A percentile compares a stretch with the other conserved stretches of the same genome.
Conservation (phyloP, 1,140 invertebrate genomes). For the Uloborus diversus region DNA sequence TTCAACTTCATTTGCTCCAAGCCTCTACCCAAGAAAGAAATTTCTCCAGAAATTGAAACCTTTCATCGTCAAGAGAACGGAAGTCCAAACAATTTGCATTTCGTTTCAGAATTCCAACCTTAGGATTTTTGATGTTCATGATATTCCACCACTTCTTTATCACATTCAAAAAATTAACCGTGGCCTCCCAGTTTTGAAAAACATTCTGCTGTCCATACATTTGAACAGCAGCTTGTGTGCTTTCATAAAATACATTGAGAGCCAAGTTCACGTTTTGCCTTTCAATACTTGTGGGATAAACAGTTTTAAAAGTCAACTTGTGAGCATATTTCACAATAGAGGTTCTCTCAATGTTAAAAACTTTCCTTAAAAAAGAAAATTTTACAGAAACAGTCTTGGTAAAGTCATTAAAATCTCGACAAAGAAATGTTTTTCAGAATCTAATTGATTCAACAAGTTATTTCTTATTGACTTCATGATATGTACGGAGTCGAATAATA, state of each 20-base stretch:
- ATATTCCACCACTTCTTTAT: background rate
- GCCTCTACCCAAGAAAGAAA: no score
- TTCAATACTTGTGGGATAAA: background rate
- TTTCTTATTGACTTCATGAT: no score
- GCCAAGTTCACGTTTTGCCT: background rate
- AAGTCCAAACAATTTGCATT: background rate
- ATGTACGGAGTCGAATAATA: background rate
- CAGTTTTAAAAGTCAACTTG: no score
- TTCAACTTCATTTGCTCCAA: background rate
- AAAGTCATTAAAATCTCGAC: no score
- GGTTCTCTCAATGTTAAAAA: no score
- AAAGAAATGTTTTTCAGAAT: background rate
- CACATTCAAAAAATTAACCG: background rate
- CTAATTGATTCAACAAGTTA: no score
- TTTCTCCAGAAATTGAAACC: background rate
- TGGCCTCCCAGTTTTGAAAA: background rate
- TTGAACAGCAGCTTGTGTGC: no score
- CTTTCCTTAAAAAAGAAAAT: no score
- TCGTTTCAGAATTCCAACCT: no score
- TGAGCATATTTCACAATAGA: no score
- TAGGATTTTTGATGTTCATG: background rate
- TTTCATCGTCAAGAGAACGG: background rate
- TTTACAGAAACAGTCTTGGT: no score
- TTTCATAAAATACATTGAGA: background rate
- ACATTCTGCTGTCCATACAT: background rate